Base-by-base conservation (phyloP, 1,140 invertebrate species). In the Drosophila kohkoa region DNA sequence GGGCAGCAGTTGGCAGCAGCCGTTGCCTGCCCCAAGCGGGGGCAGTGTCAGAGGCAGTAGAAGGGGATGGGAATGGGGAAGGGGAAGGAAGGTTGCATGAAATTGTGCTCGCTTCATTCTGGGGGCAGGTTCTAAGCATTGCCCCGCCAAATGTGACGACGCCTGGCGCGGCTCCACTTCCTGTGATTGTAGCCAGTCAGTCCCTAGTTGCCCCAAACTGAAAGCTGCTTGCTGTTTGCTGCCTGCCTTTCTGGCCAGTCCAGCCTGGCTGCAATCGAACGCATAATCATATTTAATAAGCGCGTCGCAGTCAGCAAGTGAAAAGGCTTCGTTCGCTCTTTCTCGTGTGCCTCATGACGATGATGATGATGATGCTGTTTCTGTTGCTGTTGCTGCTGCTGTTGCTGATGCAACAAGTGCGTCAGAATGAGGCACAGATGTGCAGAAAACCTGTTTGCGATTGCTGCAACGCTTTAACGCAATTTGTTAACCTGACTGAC, bases 261-360 rank as follows among this genome's bases (percentile, higher is more conserved):
- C 35, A 38, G 52, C 28, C 16, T 58, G 68, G 25, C 54, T 73
- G 71, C 75, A 89, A 89, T 89, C 85, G 86, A 90, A 89, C 85
- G 82, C 85, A 89, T 85, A 89, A 89, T 89, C 85, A 89, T 89
- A 89, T 89, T 89, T 90, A 89, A 89, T 89, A 89, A 89, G 86
- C 81, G 81, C 82, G 63, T 68, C 68, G 82, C 75, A 75, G 72
- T 64, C 69, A 52, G 67, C 74, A 73, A 77, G 49, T 67, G 75
- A 72, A 66, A 72, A 73, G 57, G 48, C 69, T 51, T 38, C 35
- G 67, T 66, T 49, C 38, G 46, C 46, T 49, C 13, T 10, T 49
- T 49, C 13, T 25, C 13, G 46, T 16, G 20, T 72, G 59, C 45
- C 35, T 69, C 52, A 58, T 51, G 54, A 11, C 43, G 72, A 35